A percentile compares a stretch with the other conserved stretches of the same genome.
These are phyloP conservation scores for Iselma pallidipennis DNA, from an alignment of 2,888 invertebrate genomes.

Conservation along the genomic window DNA sequence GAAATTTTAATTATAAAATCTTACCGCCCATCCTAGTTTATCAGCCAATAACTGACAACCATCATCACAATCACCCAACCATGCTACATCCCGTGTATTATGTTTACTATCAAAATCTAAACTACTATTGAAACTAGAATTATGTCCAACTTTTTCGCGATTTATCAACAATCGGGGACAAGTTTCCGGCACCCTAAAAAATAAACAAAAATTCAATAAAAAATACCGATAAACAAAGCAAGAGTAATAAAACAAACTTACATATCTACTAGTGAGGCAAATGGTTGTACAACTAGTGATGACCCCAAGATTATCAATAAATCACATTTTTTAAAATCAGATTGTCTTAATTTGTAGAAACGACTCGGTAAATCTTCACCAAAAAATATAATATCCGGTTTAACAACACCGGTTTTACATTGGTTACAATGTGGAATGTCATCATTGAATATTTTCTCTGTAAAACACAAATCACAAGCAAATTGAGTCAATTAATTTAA, in stretches of 20 bases:
- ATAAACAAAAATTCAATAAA: neutral
- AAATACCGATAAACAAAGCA: constrained; percentile 18
- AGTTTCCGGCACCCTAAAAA: constrained; percentile 64
- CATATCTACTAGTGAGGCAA: constrained; percentile 85
- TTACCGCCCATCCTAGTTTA: constrained; percentile 78
- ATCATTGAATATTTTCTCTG: constrained; percentile 74
- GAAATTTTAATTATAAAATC: too few relatives aligned
- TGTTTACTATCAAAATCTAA: constrained; percentile 69
- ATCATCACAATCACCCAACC: constrained; percentile 82
- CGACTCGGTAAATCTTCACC: constrained; percentile 84
- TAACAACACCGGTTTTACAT: constrained; percentile 71
- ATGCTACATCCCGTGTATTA: constrained; percentile 73
- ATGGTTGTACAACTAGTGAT: constrained; percentile 92
- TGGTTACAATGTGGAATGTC: constrained; percentile 76
- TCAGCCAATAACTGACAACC: constrained; percentile 75
- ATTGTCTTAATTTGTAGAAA: constrained; percentile 70
- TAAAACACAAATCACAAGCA: too few relatives aligned
- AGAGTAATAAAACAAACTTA: too few relatives aligned
- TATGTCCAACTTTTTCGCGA: constrained; percentile 72
- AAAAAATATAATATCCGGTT: constrained; percentile 96
- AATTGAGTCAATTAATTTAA: too few relatives aligned
- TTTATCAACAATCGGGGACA: constrained; percentile 88
- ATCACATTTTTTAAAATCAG: constrained; percentile 86
- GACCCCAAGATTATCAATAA: constrained; percentile 94
- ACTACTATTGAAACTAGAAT: constrained; percentile 60